Conservation (phyloP, 2,797 vertebrate genomes). For the Schizothorax lantsangensis region DNA sequence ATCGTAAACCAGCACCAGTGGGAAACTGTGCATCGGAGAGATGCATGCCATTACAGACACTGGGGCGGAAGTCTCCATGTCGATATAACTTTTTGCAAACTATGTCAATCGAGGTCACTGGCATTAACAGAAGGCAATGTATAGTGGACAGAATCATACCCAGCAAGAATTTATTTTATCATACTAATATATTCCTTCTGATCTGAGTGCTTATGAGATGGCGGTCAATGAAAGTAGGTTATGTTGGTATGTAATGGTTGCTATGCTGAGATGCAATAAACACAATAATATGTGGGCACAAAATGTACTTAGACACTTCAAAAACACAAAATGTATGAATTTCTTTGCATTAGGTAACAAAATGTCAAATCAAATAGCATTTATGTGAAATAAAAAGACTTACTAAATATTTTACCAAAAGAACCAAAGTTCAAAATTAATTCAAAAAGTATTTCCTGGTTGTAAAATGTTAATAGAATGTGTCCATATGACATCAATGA, state of each 20-base stretch:
- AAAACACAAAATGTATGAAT: background rate
- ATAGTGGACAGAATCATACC: conserved; percentile 20
- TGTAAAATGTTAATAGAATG: background rate
- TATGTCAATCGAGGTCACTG: conserved; percentile 31
- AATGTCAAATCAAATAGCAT: background rate
- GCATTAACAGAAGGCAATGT: conserved; percentile 25
- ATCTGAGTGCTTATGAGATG: background rate
- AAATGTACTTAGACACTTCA: background rate
- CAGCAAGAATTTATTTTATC: background rate
- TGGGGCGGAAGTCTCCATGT: conserved; percentile 20
- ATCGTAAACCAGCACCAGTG: conserved; percentile 8
- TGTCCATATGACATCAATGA: background rate
- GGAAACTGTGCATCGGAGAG: conserved; percentile 22
- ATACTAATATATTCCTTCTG: conserved; percentile 6
- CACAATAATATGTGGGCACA: background rate
- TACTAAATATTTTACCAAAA: background rate
- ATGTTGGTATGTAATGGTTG: conserved; percentile 13
- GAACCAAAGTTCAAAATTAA: background rate
- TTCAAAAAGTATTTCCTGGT: background rate
- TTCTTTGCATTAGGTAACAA: background rate
- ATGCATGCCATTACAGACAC: background rate
- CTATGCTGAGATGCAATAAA: conserved; percentile 19
- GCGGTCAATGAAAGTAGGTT: conserved; percentile 32
- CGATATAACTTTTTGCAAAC: conserved; percentile 25
- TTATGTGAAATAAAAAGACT: background rate